These are phyloP conservation scores for Pogonocherus hispidulus DNA, from an alignment of 2,888 invertebrate species.

Conservation along the genomic window DNA sequence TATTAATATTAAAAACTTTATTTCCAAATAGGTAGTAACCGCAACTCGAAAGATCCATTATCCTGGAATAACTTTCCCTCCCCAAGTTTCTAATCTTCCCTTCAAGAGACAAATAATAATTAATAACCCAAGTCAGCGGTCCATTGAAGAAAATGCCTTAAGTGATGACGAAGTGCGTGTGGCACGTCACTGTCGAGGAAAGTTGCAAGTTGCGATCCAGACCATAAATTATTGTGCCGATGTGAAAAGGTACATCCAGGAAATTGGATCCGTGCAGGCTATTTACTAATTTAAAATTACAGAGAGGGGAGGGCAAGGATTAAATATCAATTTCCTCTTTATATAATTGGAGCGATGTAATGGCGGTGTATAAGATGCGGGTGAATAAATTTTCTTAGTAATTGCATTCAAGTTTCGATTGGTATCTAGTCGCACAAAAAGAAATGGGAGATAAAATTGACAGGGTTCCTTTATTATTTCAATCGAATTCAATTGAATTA, in stretches of 20 bases:
- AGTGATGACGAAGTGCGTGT: not conserved
- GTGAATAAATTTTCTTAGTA: not conserved
- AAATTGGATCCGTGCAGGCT: constrained; percentile 21
- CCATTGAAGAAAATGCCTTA: not conserved
- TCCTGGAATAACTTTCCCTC: too few relatives aligned
- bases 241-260: constrained; percentile 20
- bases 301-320: not conserved
- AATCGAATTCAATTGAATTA: too few relatives aligned
- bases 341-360: constrained; percentile 11
- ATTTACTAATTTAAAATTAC: constrained; percentile 27
- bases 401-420: too few relatives aligned
- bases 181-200: not conserved
- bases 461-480: too few relatives aligned
- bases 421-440: too few relatives aligned
- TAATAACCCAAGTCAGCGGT: not conserved
- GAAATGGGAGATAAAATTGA: too few relatives aligned
- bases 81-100: too few relatives aligned
- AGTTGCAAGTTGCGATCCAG: constrained; percentile 3
- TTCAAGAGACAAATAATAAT: too few relatives aligned
- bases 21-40: too few relatives aligned
- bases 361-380: not conserved
- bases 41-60: too few relatives aligned
- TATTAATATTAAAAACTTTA: too few relatives aligned
- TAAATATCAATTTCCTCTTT: constrained; percentile 1
- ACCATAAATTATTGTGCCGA: constrained; percentile 25